Evolutionary conservation across 2,113 vertebrate genomes (phyloP).

Genomic region (Rhodinocichla rosea): DNA sequence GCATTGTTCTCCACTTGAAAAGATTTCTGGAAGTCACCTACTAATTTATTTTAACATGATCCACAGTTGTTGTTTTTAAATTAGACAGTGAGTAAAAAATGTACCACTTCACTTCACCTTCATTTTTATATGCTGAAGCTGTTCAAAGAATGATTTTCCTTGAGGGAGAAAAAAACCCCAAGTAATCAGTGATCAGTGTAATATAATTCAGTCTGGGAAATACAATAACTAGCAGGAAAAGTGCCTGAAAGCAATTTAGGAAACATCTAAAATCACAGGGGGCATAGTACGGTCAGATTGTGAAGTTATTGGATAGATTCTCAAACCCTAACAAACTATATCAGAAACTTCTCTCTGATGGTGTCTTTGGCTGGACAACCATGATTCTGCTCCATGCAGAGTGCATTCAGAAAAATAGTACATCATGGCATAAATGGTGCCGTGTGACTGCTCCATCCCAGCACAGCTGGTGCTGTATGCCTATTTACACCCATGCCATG

Average conservation of each 20-base stretch:
- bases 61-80: not conserved
- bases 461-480: not conserved
- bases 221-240: not conserved
- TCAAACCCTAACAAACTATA: not conserved
- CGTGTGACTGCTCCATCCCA: not conserved
- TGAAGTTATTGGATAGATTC: not conserved
- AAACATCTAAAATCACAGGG: not conserved
- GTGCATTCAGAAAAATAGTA: not conserved
- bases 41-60: not conserved
- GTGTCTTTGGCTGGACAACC: not conserved
- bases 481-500: not conserved
- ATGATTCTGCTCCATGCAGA: not conserved
- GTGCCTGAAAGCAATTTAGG: not conserved
- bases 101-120: not conserved
- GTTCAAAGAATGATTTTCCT: not conserved
- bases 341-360: not conserved
- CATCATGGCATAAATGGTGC: not conserved
- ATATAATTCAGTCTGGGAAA: constrained; percentile 4
- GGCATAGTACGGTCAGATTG: not conserved
- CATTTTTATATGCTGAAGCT: not conserved
- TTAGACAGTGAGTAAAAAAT: not conserved
- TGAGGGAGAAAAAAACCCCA: not conserved
- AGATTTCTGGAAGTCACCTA: not conserved
- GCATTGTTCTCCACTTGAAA: not conserved
- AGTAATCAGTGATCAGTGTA: not conserved